Evolutionary conservation across 1,140 invertebrate genomes (phyloP).

Genomic region (Caenorhabditis tropicalis): DNA sequence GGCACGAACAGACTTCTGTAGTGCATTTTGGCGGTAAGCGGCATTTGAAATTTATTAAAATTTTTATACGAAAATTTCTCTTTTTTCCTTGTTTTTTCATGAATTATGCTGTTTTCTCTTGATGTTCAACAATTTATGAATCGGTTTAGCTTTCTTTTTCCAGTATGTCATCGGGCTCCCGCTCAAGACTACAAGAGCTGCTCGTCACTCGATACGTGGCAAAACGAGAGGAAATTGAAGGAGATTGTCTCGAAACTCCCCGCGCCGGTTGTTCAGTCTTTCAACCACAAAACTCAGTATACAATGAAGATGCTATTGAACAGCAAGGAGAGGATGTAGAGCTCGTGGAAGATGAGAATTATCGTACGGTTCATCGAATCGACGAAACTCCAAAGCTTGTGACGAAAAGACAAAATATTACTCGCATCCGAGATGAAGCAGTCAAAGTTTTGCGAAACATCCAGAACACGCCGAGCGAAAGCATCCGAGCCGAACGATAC

Average conservation of each 20-base stretch:
- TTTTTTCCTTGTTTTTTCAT: no score
- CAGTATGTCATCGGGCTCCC: neutral
- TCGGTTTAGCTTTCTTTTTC: neutral
- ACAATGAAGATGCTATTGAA: neutral
- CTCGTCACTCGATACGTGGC: neutral
- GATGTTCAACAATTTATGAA: no score
- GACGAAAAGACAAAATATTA: neutral
- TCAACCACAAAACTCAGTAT: neutral
- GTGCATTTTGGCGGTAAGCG: no score
- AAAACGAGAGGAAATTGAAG: neutral
- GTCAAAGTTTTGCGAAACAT: neutral
- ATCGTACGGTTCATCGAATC: neutral
- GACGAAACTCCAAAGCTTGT: conserved; percentile 5
- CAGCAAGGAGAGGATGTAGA: conserved; percentile 7
- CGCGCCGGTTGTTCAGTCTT: neutral
- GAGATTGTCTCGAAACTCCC: neutral
- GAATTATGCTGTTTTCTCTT: no score
- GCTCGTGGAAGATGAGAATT: conserved; percentile 30
- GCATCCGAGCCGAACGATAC: neutral
- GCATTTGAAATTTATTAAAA: no score
- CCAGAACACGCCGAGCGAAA: neutral
- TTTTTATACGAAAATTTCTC: no score
- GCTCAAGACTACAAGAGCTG: neutral
- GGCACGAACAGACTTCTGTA: no score
- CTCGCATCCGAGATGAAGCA: neutral